These are phyloP conservation scores for Acronicta psi DNA, from an alignment of 2,888 invertebrate species.

Conservation along the genomic window DNA sequence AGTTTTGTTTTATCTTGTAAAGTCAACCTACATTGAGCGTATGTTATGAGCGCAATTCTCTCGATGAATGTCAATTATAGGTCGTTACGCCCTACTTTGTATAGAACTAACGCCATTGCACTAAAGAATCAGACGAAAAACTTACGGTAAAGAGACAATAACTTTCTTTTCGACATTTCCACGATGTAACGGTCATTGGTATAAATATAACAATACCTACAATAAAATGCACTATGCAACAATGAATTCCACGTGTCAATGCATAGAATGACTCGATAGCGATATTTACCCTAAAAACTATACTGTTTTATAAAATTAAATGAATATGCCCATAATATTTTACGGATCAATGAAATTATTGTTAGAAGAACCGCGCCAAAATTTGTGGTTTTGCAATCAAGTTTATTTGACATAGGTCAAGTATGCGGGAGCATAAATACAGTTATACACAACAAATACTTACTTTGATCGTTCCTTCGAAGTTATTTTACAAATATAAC, in stretches of 20 bases:
- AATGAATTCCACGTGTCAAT: conserved; percentile 45
- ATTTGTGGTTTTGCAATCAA: conserved; percentile 16
- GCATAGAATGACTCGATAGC: not conserved
- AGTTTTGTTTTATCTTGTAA: no score
- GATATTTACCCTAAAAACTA: not conserved
- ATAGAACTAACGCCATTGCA: conserved; percentile 6
- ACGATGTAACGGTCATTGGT: conserved; percentile 50
- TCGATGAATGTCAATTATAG: conserved; percentile 18
- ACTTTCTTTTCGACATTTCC: conserved; percentile 36
- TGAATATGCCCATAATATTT: conserved; percentile 1
- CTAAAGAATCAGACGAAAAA: conserved; percentile 6
- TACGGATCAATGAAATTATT: not conserved
- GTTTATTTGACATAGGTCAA: conserved; percentile 1
- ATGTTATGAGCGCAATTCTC: conserved; percentile 16
- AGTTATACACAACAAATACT: conserved; percentile 28
- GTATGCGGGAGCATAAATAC: conserved; percentile 5
- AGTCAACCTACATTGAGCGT: not conserved
- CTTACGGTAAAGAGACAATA: conserved; percentile 9
- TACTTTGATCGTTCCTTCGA: conserved; percentile 22
- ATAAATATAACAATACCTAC: conserved; percentile 49
- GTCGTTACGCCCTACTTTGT: conserved; percentile 14
- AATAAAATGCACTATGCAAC: conserved; percentile 31
- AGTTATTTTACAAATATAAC: conserved; percentile 8
- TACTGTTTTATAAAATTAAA: not conserved
- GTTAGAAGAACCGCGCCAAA: conserved; percentile 51